Conservation (phyloP, 1,140 invertebrate species). For the Aricia agestis region DNA sequence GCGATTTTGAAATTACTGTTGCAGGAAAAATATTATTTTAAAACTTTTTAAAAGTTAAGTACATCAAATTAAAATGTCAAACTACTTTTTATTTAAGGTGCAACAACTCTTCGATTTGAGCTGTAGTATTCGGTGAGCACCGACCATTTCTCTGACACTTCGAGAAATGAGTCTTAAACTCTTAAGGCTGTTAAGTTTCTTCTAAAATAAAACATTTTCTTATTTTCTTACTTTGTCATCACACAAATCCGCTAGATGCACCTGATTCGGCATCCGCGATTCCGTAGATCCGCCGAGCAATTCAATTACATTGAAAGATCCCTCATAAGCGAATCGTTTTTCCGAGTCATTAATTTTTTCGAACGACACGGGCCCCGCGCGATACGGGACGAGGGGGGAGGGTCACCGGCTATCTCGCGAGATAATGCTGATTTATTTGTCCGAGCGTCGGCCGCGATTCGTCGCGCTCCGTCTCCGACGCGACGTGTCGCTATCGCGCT, state of each 20-base stretch:
- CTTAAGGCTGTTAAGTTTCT: no score
- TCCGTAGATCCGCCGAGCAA: slow-evolving; percentile 65
- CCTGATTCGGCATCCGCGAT: slow-evolving; percentile 55
- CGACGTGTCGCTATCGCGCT: slow-evolving; percentile 44
- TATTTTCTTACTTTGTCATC: not conserved
- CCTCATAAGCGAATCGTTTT: slow-evolving; percentile 76
- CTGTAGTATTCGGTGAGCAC: not conserved
- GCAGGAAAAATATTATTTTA: not conserved
- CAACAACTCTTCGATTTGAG: no score
- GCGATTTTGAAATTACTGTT: no score
- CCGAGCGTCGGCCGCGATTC: slow-evolving; percentile 64
- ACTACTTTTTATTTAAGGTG: no score
- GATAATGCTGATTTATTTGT: slow-evolving; percentile 75
- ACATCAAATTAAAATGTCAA: no score
- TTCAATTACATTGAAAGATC: slow-evolving; percentile 75
- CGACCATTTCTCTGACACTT: no score
- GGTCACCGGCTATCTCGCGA: slow-evolving; percentile 71
- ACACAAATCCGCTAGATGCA: slow-evolving; percentile 29
- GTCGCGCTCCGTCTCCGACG: slow-evolving; percentile 63
- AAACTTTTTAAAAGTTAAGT: not conserved
- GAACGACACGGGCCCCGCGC: slow-evolving; percentile 67
- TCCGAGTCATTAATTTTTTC: slow-evolving; percentile 76
- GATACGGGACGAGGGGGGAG: slow-evolving; percentile 64
- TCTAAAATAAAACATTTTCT: no score
- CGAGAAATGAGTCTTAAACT: no score